Evolutionary conservation across 2,797 vertebrate genomes (phyloP).

Genomic region (Distichodus sexfasciatus): DNA sequence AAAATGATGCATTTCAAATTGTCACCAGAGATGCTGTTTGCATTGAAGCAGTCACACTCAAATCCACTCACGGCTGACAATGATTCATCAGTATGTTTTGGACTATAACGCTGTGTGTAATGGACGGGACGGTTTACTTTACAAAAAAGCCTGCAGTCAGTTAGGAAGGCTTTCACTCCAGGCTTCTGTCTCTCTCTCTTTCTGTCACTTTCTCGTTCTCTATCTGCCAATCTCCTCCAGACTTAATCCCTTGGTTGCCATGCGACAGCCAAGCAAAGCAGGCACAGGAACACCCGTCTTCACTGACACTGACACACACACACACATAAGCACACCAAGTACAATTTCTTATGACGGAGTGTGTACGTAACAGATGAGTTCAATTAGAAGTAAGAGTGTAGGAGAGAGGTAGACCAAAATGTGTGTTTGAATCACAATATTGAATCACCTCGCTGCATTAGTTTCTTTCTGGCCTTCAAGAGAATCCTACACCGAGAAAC

Average conservation of each 20-base stretch:
- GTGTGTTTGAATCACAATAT: too few species aligned
- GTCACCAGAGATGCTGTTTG: neutral
- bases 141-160: slow-evolving; percentile 17
- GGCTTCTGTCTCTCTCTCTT: slow-evolving; percentile 3
- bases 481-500: too few species aligned
- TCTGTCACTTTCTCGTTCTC: slow-evolving; percentile 12
- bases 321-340: neutral
- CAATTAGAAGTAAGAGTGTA: slow-evolving; percentile 6
- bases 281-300: slow-evolving; percentile 42
- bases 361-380: slow-evolving; percentile 15
- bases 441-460: too few species aligned
- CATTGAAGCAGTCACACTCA: neutral
- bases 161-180: slow-evolving; percentile 5
- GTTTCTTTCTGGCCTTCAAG: too few species aligned
- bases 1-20: neutral
- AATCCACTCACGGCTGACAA: neutral
- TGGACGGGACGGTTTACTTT: neutral
- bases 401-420: neutral
- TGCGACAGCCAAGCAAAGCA: slow-evolving; percentile 46
- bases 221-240: slow-evolving; percentile 29
- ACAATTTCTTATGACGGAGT: neutral
- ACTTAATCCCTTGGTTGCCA: slow-evolving; percentile 47
- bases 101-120: neutral
- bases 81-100: neutral
- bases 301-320: slow-evolving; percentile 6